Conservation (phyloP, 2,113 vertebrate species). For the Dunckerocampus dactyliophorus region DNA sequence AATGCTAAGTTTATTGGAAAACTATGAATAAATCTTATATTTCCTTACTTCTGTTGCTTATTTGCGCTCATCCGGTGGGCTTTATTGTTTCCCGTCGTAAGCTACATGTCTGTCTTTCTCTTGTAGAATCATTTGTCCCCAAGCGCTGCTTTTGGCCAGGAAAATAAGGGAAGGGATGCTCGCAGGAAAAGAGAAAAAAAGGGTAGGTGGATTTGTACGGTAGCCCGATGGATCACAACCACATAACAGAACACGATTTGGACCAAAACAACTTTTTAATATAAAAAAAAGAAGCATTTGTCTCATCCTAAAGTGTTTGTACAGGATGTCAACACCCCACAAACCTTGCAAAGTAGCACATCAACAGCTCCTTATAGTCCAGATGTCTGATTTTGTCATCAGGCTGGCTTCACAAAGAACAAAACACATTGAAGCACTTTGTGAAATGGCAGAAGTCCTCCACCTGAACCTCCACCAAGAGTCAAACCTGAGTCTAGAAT, state of each 20-base stretch:
- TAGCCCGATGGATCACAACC: slow-evolving; percentile 26
- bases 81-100: slow-evolving; percentile 5
- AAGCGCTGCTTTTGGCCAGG: slow-evolving; percentile 1
- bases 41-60: background rate
- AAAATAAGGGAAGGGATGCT: background rate
- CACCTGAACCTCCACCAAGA: background rate
- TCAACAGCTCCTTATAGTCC: background rate
- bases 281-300: background rate
- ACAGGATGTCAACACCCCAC: background rate
- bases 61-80: background rate
- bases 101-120: background rate
- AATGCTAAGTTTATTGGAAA: too few relatives aligned
- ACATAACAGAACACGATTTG: slow-evolving; percentile 11
- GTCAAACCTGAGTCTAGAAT: background rate
- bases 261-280: background rate
- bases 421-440: background rate
- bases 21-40: background rate
- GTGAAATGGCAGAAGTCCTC: background rate
- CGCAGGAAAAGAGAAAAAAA: background rate
- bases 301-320: background rate
- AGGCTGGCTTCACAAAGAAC: background rate
- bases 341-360: background rate
- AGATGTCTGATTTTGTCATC: slow-evolving; percentile 15
- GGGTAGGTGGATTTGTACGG: slow-evolving; percentile 49
- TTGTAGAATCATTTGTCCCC: background rate